Evolutionary conservation across 2,113 vertebrate genomes (phyloP).

Genomic region (Castor canadensis): DNA sequence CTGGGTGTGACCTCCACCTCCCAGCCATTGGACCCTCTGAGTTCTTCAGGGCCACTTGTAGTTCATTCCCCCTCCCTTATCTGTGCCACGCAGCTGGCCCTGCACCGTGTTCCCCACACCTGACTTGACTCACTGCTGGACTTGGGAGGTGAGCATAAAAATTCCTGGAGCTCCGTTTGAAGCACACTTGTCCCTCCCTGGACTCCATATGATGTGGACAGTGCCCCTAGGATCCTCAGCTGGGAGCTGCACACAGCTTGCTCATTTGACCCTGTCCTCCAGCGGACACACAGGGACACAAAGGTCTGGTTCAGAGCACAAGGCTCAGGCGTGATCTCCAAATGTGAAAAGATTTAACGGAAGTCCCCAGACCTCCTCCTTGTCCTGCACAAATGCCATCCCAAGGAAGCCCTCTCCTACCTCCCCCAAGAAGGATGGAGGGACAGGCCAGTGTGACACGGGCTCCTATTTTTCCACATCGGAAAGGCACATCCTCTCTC

Average conservation of each 20-base stretch:
- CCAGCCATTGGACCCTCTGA: too few relatives aligned
- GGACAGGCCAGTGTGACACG: fast-evolving
- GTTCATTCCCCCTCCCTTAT: too few relatives aligned
- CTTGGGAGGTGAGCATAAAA: background rate
- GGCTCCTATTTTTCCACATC: background rate
- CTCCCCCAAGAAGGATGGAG: background rate
- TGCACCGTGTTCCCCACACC: fast-evolving
- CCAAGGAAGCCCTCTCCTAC: background rate
- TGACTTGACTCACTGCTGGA: too few relatives aligned
- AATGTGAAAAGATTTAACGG: fast-evolving
- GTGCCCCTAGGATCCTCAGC: background rate
- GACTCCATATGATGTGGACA: fast-evolving
- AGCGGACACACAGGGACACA: background rate
- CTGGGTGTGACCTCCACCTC: background rate
- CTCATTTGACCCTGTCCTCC: background rate
- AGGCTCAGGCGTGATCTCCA: fast-evolving
- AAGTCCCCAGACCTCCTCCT: background rate
- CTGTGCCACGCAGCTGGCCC: background rate
- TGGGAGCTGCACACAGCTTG: background rate
- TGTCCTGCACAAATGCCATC: background rate
- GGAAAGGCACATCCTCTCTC: too few relatives aligned
- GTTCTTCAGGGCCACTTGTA: too few relatives aligned
- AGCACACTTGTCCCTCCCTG: background rate
- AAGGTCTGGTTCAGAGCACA: fast-evolving
- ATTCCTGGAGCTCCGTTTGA: background rate